Percentiles rank a stretch among this genome's conserved stretches.
phyloP scores from a whole-genome alignment of 2,888 invertebrate genomes.

The Melieria picta region DNA sequence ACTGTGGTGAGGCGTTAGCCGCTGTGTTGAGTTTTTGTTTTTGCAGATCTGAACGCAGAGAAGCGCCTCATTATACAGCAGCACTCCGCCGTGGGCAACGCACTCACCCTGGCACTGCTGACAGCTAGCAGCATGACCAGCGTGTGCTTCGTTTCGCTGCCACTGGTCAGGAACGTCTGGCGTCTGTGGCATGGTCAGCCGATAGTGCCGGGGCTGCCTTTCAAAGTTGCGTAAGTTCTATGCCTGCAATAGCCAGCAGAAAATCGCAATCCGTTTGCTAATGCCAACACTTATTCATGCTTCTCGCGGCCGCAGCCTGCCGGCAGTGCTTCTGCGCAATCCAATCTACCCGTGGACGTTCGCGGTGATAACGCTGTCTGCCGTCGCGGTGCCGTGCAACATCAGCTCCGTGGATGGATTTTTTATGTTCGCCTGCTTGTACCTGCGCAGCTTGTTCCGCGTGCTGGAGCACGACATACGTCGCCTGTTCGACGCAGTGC shows the following conservation, averaged over 20 bases:
- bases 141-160: slow-evolving; percentile 51
- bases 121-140: slow-evolving; percentile 52
- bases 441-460: slow-evolving; percentile 56
- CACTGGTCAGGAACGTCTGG: slow-evolving; percentile 51
- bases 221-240: slow-evolving; percentile 56
- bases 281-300: background rate
- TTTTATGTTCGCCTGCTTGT: slow-evolving; percentile 59
- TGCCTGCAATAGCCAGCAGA: background rate
- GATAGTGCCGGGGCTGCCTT: slow-evolving; percentile 52
- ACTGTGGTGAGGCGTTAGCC: background rate
- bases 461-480: slow-evolving; percentile 58
- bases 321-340: slow-evolving; percentile 49
- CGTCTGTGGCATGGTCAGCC: slow-evolving; percentile 46
- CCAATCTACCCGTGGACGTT: slow-evolving; percentile 56
- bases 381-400: slow-evolving; percentile 56
- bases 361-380: slow-evolving; percentile 52
- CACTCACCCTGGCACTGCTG: slow-evolving; percentile 51
- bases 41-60: slow-evolving; percentile 36
- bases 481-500: slow-evolving; percentile 48
- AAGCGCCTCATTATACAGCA: slow-evolving; percentile 49
- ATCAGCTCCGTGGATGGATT: slow-evolving; percentile 61
- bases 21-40: background rate
- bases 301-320: slow-evolving; percentile 46
- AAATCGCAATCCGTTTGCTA: background rate
- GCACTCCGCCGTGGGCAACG: slow-evolving; percentile 48